Evolutionary conservation across 2,888 invertebrate species (phyloP).

Genomic region (Diarsia dahlii): DNA sequence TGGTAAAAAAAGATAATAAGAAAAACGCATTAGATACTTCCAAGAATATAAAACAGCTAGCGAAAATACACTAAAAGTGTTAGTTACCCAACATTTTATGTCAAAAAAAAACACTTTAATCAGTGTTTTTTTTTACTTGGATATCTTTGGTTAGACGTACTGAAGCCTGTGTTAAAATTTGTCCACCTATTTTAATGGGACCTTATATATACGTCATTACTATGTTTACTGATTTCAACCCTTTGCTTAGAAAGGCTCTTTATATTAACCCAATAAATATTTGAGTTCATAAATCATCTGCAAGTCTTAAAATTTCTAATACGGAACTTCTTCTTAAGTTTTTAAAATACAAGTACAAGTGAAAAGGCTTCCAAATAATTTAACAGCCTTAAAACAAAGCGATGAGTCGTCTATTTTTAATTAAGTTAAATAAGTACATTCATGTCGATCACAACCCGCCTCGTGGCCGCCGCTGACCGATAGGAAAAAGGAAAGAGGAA

Average conservation of each 20-base stretch:
- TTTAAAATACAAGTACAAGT: background rate
- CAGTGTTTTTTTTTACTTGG: too few species aligned
- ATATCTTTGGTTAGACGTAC: too few species aligned
- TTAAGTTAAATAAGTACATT: slow-evolving; percentile 66
- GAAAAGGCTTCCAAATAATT: slow-evolving; percentile 22
- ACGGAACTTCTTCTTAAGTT: background rate
- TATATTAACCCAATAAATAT: too few species aligned
- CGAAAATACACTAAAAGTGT: too few species aligned
- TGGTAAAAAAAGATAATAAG: too few species aligned
- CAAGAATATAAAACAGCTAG: too few species aligned
- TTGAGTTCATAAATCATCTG: background rate
- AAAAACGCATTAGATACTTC: too few species aligned
- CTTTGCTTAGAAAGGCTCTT: background rate
- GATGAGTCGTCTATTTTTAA: slow-evolving; percentile 48
- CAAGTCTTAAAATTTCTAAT: background rate
- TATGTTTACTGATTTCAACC: background rate
- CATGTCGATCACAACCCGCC: slow-evolving; percentile 75
- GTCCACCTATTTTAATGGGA: too few species aligned
- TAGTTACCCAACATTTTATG: too few species aligned
- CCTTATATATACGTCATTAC: background rate
- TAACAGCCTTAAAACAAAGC: slow-evolving; percentile 26
- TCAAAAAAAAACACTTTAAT: too few species aligned
- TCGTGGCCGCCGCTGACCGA: slow-evolving; percentile 87
- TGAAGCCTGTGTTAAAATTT: too few species aligned
- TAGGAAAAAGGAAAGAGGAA: slow-evolving; percentile 91